phyloP scores from a whole-genome alignment of 2,797 vertebrate genomes.

The Enteromius fasciolatus region DNA sequence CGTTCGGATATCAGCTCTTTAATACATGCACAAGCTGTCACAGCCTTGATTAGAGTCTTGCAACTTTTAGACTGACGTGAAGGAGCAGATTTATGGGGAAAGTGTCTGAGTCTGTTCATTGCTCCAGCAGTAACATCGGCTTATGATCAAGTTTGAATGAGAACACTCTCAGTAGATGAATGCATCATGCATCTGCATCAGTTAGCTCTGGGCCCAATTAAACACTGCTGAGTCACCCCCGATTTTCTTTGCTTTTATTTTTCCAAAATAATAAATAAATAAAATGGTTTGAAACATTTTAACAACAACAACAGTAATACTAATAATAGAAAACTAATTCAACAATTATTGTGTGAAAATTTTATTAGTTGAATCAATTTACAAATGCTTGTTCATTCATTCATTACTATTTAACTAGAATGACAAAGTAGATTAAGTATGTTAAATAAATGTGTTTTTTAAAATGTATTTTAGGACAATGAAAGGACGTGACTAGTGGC shows the following conservation, averaged over 20 bases:
- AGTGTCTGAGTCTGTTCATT: not conserved
- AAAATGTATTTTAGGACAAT: too few relatives aligned
- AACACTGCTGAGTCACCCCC: not conserved
- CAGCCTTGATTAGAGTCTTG: slow-evolving; percentile 15
- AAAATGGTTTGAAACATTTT: too few relatives aligned
- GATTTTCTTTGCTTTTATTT: not conserved
- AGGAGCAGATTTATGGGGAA: not conserved
- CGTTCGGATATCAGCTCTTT: not conserved
- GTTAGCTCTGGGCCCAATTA: not conserved
- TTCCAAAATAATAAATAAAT: too few relatives aligned
- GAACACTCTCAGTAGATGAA: not conserved
- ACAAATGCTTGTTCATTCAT: too few relatives aligned
- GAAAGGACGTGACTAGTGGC: too few relatives aligned
- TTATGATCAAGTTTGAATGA: slow-evolving; percentile 19
- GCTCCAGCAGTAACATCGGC: not conserved
- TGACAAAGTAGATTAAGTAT: too few relatives aligned
- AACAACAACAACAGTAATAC: too few relatives aligned
- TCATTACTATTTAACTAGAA: too few relatives aligned
- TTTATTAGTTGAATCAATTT: too few relatives aligned
- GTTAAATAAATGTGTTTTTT: too few relatives aligned
- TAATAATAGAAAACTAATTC: too few relatives aligned
- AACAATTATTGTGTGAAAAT: too few relatives aligned
- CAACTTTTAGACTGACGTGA: slow-evolving; percentile 9
- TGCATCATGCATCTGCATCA: not conserved
- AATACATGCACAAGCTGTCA: not conserved